A percentile compares a stretch with the other conserved stretches of the same genome.
phyloP scores from a whole-genome alignment of 2,888 invertebrate genomes.

The Mimumesa dahlbomi region DNA sequence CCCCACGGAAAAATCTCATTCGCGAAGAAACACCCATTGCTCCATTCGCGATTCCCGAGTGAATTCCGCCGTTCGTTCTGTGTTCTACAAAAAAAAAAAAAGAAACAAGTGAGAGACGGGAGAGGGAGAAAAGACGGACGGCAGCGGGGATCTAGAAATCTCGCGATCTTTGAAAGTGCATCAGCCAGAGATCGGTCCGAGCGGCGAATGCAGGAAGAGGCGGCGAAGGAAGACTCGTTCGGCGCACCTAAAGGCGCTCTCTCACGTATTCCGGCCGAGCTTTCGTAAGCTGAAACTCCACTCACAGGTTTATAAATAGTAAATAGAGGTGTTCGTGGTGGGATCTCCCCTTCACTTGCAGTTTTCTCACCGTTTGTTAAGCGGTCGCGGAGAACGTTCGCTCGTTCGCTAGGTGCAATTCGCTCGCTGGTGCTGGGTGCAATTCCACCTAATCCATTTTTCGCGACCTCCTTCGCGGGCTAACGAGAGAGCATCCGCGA shows the following conservation, averaged over 20 bases:
- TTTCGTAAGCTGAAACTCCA: slow-evolving; percentile 58
- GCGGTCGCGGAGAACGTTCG: slow-evolving; percentile 21
- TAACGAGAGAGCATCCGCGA: slow-evolving; percentile 65
- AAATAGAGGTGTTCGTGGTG: slow-evolving; percentile 47
- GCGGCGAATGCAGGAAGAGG: slow-evolving; percentile 6
- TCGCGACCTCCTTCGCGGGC: slow-evolving; percentile 63
- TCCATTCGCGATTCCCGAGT: too few species aligned
- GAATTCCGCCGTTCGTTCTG: too few species aligned
- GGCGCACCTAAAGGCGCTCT: slow-evolving; percentile 42
- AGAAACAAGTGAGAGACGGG: too few species aligned
- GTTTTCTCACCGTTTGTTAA: slow-evolving; percentile 63
- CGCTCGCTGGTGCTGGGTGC: slow-evolving; percentile 32
- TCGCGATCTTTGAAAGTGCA: background rate
- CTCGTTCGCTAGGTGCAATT: background rate
- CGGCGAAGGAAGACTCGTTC: slow-evolving; percentile 24
- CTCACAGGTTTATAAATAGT: slow-evolving; percentile 60
- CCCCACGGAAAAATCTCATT: too few species aligned
- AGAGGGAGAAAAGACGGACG: too few species aligned
- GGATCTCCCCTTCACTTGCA: slow-evolving; percentile 63
- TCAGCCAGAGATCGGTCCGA: background rate
- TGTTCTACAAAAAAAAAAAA: too few species aligned
- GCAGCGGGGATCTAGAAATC: background rate
- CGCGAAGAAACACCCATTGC: too few species aligned
- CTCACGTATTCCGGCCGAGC: slow-evolving; percentile 39
- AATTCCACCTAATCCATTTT: slow-evolving; percentile 69